Conservation (phyloP, 23 tunicate species). For the Styela clava region DNA sequence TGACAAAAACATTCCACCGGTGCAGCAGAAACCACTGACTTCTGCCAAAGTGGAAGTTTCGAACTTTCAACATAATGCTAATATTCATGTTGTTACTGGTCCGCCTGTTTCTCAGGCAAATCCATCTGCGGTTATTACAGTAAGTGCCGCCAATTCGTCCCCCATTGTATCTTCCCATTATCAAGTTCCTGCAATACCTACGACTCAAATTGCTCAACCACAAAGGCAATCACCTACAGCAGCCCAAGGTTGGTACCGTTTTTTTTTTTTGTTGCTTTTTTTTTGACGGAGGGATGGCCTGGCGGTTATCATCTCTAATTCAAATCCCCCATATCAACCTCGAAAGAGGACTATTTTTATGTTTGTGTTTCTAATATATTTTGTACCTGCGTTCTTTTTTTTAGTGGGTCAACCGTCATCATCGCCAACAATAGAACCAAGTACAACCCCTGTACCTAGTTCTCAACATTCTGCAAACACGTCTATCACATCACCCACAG, state of each 20-base stretch:
- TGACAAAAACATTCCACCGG: neutral
- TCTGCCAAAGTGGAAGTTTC: neutral
- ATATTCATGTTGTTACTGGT: neutral
- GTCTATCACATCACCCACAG: conserved; percentile 2
- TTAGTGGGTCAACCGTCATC: too few species aligned
- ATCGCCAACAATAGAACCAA: neutral
- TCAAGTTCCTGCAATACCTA: neutral
- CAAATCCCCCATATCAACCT: too few species aligned
- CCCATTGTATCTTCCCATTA: neutral
- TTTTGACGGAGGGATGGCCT: too few species aligned
- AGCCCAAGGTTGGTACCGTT: neutral
- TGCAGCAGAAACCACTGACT: conserved; percentile 19
- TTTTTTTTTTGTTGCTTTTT: neutral
- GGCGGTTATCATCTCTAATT: too few species aligned
- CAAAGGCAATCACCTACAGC: neutral
- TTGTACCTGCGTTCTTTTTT: neutral
- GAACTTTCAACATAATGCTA: neutral
- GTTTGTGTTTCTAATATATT: too few species aligned
- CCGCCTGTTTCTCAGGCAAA: conserved; percentile 1
- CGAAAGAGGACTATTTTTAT: too few species aligned
- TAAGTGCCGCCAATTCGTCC: conserved; percentile 6
- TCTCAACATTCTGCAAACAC: neutral
- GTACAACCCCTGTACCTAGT: neutral
- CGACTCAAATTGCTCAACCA: neutral
- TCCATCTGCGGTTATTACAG: conserved; percentile 14